Conservation (phyloP, 2,113 vertebrate species). For the Oreochromis niloticus region DNA sequence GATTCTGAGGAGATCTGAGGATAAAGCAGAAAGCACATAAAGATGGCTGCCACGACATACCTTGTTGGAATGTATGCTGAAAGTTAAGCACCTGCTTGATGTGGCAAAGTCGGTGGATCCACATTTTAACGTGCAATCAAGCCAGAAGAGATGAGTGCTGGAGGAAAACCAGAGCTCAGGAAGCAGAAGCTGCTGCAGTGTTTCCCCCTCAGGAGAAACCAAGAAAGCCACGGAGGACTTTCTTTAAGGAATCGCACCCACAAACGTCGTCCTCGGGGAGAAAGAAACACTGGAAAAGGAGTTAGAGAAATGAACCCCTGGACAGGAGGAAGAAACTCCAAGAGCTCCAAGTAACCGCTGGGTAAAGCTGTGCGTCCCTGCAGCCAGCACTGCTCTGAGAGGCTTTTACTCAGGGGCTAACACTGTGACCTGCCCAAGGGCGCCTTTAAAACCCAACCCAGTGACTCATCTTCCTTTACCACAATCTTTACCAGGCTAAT, state of each 20-base stretch:
- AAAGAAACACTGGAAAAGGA: background rate
- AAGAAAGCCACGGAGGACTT: background rate
- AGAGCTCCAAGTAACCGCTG: background rate
- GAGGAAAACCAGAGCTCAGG: background rate
- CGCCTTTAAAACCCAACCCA: background rate
- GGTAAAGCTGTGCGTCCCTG: background rate
- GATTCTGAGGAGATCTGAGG: background rate
- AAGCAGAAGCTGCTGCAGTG: background rate
- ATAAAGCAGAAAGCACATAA: background rate
- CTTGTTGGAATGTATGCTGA: background rate
- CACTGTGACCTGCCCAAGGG: background rate
- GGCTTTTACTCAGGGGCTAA: background rate
- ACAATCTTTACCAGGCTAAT: background rate
- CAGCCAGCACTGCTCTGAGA: background rate
- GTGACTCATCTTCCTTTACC: background rate
- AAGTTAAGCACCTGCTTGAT: background rate
- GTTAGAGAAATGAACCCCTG: background rate
- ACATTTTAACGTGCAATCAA: background rate
- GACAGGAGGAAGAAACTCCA: background rate
- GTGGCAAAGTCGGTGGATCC: background rate
- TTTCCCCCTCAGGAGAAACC: background rate
- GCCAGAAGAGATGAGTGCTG: background rate
- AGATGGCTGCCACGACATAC: background rate
- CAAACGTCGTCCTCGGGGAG: background rate
- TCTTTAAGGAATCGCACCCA: background rate